Percentiles rank a stretch among this genome's conserved stretches.
phyloP scores from a whole-genome alignment of 2,797 vertebrate genomes.

The Forpus xanthops region DNA sequence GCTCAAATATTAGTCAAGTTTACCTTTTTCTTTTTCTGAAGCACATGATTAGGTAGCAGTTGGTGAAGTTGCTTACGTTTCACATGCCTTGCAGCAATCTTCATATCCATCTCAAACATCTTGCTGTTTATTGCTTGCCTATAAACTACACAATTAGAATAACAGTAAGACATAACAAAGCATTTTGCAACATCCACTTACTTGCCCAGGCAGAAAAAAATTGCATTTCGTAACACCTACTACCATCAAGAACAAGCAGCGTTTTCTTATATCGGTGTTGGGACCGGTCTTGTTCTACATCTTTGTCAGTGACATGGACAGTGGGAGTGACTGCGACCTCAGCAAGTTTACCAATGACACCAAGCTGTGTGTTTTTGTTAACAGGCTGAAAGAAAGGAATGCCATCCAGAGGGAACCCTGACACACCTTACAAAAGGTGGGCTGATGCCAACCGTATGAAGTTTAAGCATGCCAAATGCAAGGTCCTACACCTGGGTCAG shows the following conservation, averaged over 20 bases:
- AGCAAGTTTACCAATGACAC: too few relatives aligned
- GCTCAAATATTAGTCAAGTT: slow-evolving; percentile 17
- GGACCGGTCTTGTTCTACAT: too few relatives aligned
- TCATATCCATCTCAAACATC: slow-evolving; percentile 90
- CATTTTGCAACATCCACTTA: slow-evolving; percentile 37
- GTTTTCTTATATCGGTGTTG: not conserved
- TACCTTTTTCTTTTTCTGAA: slow-evolving; percentile 87
- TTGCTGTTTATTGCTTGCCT: slow-evolving; percentile 89
- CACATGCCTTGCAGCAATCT: slow-evolving; percentile 87
- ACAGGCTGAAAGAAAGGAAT: too few relatives aligned
- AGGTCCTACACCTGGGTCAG: too few relatives aligned
- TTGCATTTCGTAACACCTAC: not conserved
- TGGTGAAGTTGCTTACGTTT: slow-evolving; percentile 86
- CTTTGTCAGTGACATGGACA: too few relatives aligned
- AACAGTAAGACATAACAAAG: slow-evolving; percentile 53
- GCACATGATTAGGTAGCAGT: slow-evolving; percentile 83
- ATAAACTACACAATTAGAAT: slow-evolving; percentile 82
- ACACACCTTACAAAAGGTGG: too few relatives aligned
- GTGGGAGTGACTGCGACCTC: too few relatives aligned
- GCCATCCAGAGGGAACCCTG: too few relatives aligned
- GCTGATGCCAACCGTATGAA: too few relatives aligned
- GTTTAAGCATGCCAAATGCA: too few relatives aligned
- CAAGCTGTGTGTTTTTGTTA: too few relatives aligned
- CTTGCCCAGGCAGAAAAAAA: not conserved
- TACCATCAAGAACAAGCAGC: not conserved